phyloP scores from a whole-genome alignment of 2,888 invertebrate genomes.

The Xestia sexstrigata region DNA sequence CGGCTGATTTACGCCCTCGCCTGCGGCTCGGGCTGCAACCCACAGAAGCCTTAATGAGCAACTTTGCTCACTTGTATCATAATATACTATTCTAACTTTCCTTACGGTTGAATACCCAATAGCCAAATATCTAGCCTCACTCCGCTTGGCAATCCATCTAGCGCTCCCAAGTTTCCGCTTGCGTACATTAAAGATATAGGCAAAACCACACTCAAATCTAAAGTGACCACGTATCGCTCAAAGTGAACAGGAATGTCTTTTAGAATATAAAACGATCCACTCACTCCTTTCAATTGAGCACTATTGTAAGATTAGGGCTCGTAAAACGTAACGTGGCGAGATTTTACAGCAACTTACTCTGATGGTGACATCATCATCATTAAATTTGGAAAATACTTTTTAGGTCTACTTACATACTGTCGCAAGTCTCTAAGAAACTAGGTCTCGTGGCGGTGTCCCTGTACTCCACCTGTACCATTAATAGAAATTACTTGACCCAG shows the following conservation, averaged over 20 bases:
- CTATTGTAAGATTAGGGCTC: too few species aligned
- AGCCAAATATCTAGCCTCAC: neutral
- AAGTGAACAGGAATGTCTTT: slow-evolving; percentile 14
- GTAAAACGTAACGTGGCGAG: too few species aligned
- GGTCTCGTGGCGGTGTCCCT: too few species aligned
- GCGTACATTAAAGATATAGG: neutral
- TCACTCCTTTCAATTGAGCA: slow-evolving; percentile 2
- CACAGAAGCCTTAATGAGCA: too few species aligned
- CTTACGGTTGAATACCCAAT: neutral
- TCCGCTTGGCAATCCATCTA: neutral
- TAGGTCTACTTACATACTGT: too few species aligned
- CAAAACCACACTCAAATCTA: neutral
- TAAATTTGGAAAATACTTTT: neutral
- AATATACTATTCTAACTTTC: too few species aligned
- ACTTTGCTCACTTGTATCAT: too few species aligned
- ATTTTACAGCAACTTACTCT: too few species aligned
- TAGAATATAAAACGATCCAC: slow-evolving; percentile 10
- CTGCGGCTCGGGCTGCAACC: too few species aligned
- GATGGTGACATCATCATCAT: too few species aligned
- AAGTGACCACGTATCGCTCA: slow-evolving; percentile 24
- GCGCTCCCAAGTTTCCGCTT: neutral
- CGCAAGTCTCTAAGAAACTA: too few species aligned
- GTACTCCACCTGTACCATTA: neutral
- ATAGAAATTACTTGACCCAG: neutral
- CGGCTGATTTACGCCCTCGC: too few species aligned